Evolutionary conservation across 2,888 invertebrate species (phyloP).

Genomic region (Sphinx pinastri): DNA sequence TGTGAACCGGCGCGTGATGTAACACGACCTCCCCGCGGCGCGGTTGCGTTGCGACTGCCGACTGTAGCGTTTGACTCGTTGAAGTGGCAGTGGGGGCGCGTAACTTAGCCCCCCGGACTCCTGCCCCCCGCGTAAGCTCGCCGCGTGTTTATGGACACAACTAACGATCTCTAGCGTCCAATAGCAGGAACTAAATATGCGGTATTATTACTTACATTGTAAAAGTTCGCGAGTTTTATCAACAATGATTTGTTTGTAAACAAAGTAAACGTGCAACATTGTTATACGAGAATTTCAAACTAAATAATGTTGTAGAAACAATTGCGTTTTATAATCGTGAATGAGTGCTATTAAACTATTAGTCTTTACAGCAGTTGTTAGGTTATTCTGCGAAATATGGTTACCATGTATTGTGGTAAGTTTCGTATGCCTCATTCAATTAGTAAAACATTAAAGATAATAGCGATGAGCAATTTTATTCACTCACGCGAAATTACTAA

Average conservation of each 20-base stretch:
- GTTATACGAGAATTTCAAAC: slow-evolving; percentile 17
- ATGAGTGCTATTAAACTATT: slow-evolving; percentile 14
- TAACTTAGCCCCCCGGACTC: slow-evolving; percentile 63
- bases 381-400: slow-evolving; percentile 1
- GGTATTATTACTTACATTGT: slow-evolving; percentile 4
- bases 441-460: neutral
- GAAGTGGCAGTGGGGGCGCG: slow-evolving; percentile 76
- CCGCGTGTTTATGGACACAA: slow-evolving; percentile 44
- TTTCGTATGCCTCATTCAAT: slow-evolving; percentile 3
- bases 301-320: slow-evolving; percentile 26
- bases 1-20: slow-evolving; percentile 59
- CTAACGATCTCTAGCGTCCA: slow-evolving; percentile 65
- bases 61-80: slow-evolving; percentile 69
- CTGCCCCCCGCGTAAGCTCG: slow-evolving; percentile 61
- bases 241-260: slow-evolving; percentile 19
- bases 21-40: slow-evolving; percentile 68
- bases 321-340: slow-evolving; percentile 22
- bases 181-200: slow-evolving; percentile 14
- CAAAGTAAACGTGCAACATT: slow-evolving; percentile 20
- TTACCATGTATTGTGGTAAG: neutral
- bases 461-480: neutral
- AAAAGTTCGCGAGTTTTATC: slow-evolving; percentile 14
- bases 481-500: neutral
- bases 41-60: slow-evolving; percentile 78
- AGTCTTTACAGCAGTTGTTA: slow-evolving; percentile 19